Evolutionary conservation across 1,140 invertebrate genomes (phyloP).

Genomic region (Zaprionus ghesquierei): DNA sequence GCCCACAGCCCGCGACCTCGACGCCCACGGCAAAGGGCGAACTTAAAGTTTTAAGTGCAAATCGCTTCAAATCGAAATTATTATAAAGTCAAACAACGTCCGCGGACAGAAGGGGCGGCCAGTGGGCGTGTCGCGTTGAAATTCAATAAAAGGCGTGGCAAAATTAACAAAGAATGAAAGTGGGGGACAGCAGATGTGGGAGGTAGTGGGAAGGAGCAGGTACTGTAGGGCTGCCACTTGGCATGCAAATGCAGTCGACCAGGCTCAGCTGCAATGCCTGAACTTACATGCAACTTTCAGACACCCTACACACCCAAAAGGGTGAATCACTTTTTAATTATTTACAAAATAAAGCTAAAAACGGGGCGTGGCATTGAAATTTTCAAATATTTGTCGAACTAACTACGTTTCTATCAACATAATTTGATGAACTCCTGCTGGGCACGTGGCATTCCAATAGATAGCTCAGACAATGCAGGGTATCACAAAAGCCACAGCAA

Average conservation of each 20-base stretch:
- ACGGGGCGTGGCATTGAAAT: not conserved
- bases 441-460: not conserved
- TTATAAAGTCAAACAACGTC: constrained; percentile 43
- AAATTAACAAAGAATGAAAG: not conserved
- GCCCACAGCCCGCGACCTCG: not conserved
- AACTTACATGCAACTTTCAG: not conserved
- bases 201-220: not conserved
- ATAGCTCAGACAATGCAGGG: not conserved
- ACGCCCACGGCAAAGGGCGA: not conserved
- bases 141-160: constrained; percentile 9
- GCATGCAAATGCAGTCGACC: constrained; percentile 26
- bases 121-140: not conserved
- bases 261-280: not conserved
- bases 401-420: not conserved
- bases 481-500: not conserved
- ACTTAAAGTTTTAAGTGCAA: constrained; percentile 42
- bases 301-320: not conserved
- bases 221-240: not conserved
- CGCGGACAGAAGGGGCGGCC: too few species aligned
- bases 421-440: not conserved
- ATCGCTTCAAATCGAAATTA: constrained; percentile 40
- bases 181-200: not conserved
- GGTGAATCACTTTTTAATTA: too few species aligned
- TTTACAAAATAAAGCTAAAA: not conserved
- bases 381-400: too few species aligned